Conservation (phyloP, 1,140 invertebrate genomes). For the Nasonia giraulti region DNA sequence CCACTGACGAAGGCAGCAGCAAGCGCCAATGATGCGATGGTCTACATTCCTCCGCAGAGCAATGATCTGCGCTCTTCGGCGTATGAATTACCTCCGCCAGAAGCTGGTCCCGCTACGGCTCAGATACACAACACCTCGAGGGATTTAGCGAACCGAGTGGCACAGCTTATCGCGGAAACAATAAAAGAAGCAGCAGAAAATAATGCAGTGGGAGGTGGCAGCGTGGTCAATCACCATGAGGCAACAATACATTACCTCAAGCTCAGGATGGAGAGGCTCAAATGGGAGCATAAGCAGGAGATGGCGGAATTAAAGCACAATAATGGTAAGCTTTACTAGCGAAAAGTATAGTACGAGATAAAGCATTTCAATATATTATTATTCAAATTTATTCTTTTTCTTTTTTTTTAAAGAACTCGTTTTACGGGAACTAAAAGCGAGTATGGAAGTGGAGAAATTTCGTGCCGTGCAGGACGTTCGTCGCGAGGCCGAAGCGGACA, state of each 20-base stretch:
- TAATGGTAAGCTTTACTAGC: conserved; percentile 66
- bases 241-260: conserved; percentile 76
- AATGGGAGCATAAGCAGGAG: conserved; percentile 80
- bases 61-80: conserved; percentile 49
- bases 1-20: not conserved
- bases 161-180: conserved; percentile 68
- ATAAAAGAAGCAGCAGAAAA: conserved; percentile 64
- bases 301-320: conserved; percentile 79
- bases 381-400: not conserved
- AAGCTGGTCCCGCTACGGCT: conserved; percentile 73
- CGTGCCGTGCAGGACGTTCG: conserved; percentile 77
- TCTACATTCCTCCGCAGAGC: conserved; percentile 57
- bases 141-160: conserved; percentile 66
- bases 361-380: not conserved
- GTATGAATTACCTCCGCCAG: conserved; percentile 67
- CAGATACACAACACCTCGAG: conserved; percentile 66
- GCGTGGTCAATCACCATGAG: conserved; percentile 67
- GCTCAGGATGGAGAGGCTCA: conserved; percentile 80
- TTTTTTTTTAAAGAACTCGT: conserved; percentile 67
- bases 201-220: conserved; percentile 52
- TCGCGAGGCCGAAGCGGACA: conserved; percentile 78
- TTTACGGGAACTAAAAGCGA: conserved; percentile 80
- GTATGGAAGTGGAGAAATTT: conserved; percentile 80
- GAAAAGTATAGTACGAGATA: too few relatives aligned
- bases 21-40: conserved; percentile 56